Evolutionary conservation across 2,113 vertebrate genomes (phyloP), one percentile per base, ranked within the genome.

Genomic region (Galeopterus variegatus): DNA sequence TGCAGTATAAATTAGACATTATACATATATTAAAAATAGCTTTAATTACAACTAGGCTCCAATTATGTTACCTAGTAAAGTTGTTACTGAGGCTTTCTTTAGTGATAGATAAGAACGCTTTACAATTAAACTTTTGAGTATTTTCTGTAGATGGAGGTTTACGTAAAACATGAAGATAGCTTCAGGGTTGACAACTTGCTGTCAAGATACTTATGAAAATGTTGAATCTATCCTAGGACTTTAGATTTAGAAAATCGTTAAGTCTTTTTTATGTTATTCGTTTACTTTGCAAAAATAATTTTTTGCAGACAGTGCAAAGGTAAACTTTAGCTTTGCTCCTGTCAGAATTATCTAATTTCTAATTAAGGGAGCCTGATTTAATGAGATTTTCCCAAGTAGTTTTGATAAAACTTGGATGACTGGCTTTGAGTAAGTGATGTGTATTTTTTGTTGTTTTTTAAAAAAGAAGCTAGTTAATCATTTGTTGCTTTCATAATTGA

Each of bases 361-460:
- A 97, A 96, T 97, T 97, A 98, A 70, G n/a, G 24, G 77, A 96
- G 52, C 45, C 89, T 95, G 93, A 97, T 91, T 97, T 97, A 98
- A 97, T 98, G 95, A 98, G 96, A 89, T 93, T 96, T 97, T 96
- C 75, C 83, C 96, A 92, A 96, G 89, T 94, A 97, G 90, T 93
- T 92, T 97, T 92, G 88, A 94, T 96, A 96, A 97, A 86, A 33
- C 88, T 94, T 96, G 93, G 94, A 94, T 93, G 95, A 96, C 96
- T 94, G 94, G 95, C 79, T 98, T 97, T 94, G 96, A 97, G 84
- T 92, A 97, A 95, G 95, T 93, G 77, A 89, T 93, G 58, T 79
- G 23, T 41, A 41, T 41, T 41, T 41, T 41, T 41, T 41, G 3
- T 41, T 41, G 4, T 76, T 50, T 77, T 6, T 24, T 52, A 85